Percentiles rank a stretch among this genome's conserved stretches.
Conservation (phyloP, 2,797 vertebrate genomes). For the Geotrypetes seraphini region DNA sequence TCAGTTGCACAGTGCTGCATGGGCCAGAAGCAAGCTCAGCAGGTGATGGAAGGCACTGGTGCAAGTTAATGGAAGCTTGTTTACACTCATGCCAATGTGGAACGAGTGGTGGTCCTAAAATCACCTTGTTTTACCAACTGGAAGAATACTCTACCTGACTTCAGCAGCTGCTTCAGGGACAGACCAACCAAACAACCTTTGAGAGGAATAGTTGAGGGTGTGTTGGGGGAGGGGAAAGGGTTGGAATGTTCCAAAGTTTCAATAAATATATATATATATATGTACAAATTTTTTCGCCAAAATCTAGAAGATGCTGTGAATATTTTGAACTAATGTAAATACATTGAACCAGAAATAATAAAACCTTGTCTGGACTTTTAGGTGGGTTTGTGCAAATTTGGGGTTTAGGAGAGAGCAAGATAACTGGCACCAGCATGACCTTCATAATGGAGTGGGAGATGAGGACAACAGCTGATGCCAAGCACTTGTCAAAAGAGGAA, state of each 20-base stretch:
- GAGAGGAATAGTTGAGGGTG: slow-evolving; percentile 26
- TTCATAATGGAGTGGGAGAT: too few relatives aligned
- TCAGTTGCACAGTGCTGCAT: slow-evolving; percentile 98
- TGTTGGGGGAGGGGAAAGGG: slow-evolving; percentile 12
- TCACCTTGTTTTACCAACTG: slow-evolving; percentile 11
- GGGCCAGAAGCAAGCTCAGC: slow-evolving; percentile 98
- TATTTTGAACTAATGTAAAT: slow-evolving; percentile 95
- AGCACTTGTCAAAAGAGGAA: slow-evolving; percentile 39
- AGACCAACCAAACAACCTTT: slow-evolving; percentile 17
- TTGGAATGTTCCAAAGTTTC: slow-evolving; percentile 59
- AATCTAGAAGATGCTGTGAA: slow-evolving; percentile 84
- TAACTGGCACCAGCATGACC: slow-evolving; percentile 47
- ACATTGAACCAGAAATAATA: slow-evolving; percentile 71
- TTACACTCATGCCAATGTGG: background rate
- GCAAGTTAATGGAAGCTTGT: slow-evolving; percentile 70
- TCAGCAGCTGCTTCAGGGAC: slow-evolving; percentile 31
- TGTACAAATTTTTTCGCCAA: slow-evolving; percentile 61
- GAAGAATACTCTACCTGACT: slow-evolving; percentile 45
- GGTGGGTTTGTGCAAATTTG: slow-evolving; percentile 63
- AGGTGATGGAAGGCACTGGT: slow-evolving; percentile 97
- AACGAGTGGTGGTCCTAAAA: too few relatives aligned
- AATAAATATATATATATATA: slow-evolving; percentile 28
- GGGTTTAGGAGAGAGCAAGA: slow-evolving; percentile 48
- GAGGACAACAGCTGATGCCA: slow-evolving; percentile 42
- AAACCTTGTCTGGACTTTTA: slow-evolving; percentile 61